Evolutionary conservation across 2,113 vertebrate species (phyloP), one percentile per base, ranked within the genome.

Genomic region (Strigops habroptila): DNA sequence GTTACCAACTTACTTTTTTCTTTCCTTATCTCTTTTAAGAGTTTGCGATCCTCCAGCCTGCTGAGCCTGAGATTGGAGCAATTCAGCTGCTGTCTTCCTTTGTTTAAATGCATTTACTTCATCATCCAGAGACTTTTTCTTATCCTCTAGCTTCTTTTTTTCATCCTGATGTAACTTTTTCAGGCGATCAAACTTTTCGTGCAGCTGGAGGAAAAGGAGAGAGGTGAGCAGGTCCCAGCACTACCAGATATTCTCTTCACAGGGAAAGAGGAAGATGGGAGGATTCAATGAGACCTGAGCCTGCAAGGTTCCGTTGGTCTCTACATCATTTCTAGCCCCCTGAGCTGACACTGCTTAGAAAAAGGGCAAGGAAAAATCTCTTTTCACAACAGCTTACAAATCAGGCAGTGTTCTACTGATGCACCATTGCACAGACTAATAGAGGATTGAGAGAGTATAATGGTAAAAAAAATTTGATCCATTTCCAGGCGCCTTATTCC

Each of bases 121-220:
- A 44, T 99, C 99, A 18, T 99, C 99, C 88, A 99, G 97, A 53
- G 97, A 88, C 92, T 99, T 99, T 98, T 98, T 99, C 97, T 99
- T 99, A 28, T 99, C 99, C 96, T 99, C 99, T 74, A 99, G 97
- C 94, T 99, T 99, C 97, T 99, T 99, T 93, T 99, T 99, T 94
- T 99, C 99, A 1, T 99, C 99, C 97, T 99, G 99, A 96, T 99
- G 99, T 71, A 99, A 98, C 89, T 99, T 99, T 98, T 99, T 99
- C 95, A 99, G 95, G 68, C 99, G 99, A 93, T 99, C 99, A 97
- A 99, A 99, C 96, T 99, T 99, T 96, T 99, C 99, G 2, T 99
- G 99, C 81, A 99, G 97, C 99, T 99, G 68, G 35, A 49, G 55
- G 11, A 23, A 30, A 91, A 43, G 13, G 27, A 89, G 41, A 46